Base-by-base conservation (phyloP, 2,888 invertebrate genomes). In the Agonopterix alstromeriana region DNA sequence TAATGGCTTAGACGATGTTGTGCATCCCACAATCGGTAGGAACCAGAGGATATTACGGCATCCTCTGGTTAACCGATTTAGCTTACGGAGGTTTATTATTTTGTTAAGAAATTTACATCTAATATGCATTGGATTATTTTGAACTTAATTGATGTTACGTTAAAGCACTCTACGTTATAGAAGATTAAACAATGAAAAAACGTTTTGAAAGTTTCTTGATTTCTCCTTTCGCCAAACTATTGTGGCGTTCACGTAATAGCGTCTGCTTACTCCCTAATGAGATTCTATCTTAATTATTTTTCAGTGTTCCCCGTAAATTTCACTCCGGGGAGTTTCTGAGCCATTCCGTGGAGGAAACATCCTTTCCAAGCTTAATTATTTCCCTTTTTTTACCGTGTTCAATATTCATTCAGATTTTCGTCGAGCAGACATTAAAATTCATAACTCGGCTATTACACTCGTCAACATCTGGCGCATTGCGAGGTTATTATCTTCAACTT, bases 361-460 rank as follows among this genome's bases (percentile, higher is more conserved):
- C 68, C 74, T 73, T 77, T 71, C 67, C 64, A 61, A 62, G 71
- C 70, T 79, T 80, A 78, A 81, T 81, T 77, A 76, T 79, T 80
- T 77, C 68, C 73, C 27, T 27, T 72, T 76, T 76, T 81, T 80
- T 75, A 71, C 70, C 63, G 68, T 73, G 73, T 75, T 79, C 80
- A 82, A 83, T 85, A 83, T 84, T 77, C 78, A 74, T 82, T 76
- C 65, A 55, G 76, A 79, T 82, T 81, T 81, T 77, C 74, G 73
- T 66, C 59, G 73, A 73, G 75, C 61, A 71, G 72, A 74, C 73
- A 81, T 83, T 82, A 80, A 82, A 83, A 85, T 85, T 86, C 83
- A 86, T 82, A 81, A 77, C 78, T 76, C 63, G 61, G 77, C 78
- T 75, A 77, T 83, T 77, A 81, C 71, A 74, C 74, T 76, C 76